phyloP scores from a whole-genome alignment of 92 coral and sea anemone species.

The Blastomussa wellsi region DNA sequence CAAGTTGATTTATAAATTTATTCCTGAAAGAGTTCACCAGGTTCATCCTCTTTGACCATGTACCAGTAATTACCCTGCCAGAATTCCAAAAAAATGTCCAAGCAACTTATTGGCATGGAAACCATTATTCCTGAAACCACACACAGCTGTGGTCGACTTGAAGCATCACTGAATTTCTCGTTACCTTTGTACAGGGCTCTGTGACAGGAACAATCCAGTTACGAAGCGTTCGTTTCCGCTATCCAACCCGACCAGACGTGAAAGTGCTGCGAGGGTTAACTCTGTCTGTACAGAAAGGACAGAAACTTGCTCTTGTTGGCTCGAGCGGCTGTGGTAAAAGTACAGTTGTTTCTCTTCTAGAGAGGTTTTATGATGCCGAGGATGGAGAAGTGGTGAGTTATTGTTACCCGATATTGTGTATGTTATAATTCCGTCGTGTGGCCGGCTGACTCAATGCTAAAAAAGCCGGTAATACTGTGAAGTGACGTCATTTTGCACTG shows the following conservation, averaged over 20 bases:
- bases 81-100: no score
- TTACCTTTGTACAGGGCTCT: slow-evolving; percentile 27
- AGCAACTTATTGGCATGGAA: no score
- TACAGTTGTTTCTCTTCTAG: slow-evolving; percentile 88
- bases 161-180: not conserved
- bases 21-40: no score
- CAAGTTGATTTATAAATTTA: no score
- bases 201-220: slow-evolving; percentile 70
- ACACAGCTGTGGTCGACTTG: not conserved
- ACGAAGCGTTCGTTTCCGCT: slow-evolving; percentile 82
- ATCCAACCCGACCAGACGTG: slow-evolving; percentile 85
- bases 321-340: slow-evolving; percentile 98
- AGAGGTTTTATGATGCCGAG: slow-evolving; percentile 86
- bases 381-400: slow-evolving; percentile 90
- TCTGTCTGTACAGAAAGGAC: slow-evolving; percentile 77
- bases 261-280: slow-evolving; percentile 83
- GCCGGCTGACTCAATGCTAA: no score
- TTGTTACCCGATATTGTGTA: not conserved
- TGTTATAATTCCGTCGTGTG: no score
- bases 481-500: no score
- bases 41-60: no score
- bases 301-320: slow-evolving; percentile 93
- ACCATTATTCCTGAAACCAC: not conserved
- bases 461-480: no score
- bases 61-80: no score